Percentiles rank a stretch among this genome's conserved stretches.
These are phyloP conservation scores for Harpalus rufipes DNA, from an alignment of 2,888 invertebrate genomes.

Conservation along the genomic window DNA sequence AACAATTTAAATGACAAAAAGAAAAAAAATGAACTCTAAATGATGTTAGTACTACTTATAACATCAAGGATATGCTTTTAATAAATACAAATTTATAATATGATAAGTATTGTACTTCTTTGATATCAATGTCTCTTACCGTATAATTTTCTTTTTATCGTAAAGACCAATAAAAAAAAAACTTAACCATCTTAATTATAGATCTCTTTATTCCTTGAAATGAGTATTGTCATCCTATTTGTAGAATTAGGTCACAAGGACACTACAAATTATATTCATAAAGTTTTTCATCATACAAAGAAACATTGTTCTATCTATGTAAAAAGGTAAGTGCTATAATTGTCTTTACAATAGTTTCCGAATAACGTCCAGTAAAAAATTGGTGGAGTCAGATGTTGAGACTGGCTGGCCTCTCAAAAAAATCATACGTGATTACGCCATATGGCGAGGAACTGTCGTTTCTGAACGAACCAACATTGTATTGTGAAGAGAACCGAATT, in stretches of 20 bases:
- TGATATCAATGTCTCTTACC: neutral
- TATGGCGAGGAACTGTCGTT: conserved; percentile 38
- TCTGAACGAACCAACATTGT: neutral
- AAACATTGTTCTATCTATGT: conserved; percentile 45
- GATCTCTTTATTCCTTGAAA: conserved; percentile 18
- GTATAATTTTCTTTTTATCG: conserved; percentile 6
- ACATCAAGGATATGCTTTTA: neutral
- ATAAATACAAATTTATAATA: neutral
- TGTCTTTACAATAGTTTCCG: conserved; percentile 53
- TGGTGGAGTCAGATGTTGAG: conserved; percentile 63
- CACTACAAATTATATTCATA: conserved; percentile 35
- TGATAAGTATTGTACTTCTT: neutral
- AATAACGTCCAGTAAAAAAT: conserved; percentile 56
- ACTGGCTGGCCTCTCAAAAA: conserved; percentile 52
- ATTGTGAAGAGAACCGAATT: neutral
- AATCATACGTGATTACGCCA: conserved; percentile 61
- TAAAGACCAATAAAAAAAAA: neutral
- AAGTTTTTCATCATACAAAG: conserved; percentile 27
- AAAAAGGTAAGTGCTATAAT: conserved; percentile 48
- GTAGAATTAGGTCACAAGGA: conserved; percentile 44
- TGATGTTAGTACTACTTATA: neutral
- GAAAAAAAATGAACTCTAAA: too few relatives aligned
- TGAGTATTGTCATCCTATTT: conserved; percentile 27
- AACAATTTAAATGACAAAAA: too few relatives aligned
- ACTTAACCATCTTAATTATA: conserved; percentile 37